Base-by-base conservation (phyloP, 1,140 invertebrate species). In the Acyrthosiphon pisum region DNA sequence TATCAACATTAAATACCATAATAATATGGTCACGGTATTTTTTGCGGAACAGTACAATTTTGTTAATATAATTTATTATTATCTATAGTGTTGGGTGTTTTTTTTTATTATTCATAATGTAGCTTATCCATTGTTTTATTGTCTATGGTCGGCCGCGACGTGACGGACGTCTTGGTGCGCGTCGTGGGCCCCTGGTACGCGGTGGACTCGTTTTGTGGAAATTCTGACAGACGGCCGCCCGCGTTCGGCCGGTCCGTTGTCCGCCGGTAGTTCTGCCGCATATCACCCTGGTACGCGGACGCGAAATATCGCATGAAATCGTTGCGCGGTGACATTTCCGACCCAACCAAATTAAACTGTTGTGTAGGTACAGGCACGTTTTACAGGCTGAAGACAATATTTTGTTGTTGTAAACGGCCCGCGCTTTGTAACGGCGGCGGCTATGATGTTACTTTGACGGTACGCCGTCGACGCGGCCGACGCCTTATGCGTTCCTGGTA, bases 241-340 rank as follows among this genome's bases (percentile, higher is more conserved):
- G 48, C n/a, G 4, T 11, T 26, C 26, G 68, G 20, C 22, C 83
- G 23, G 44, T 48, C 46, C n/a, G 46, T 1, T 1, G 91, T 35
- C 41, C 76, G 48, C 35, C 35, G 81, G 26, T 6, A 30, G n/a
- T 83, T 4, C 11, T 2, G 23, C 26, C 37, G 81, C 91, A 93
- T 93, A 23, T 0, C 26, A 14, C 37, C 91, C 91, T 93, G 91
- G 91, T 93, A 93, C 35, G n/a, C 76, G 7, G 26, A 93, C 91
- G 76, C 91, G 91, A 93, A 93, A 93, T 93, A 93, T 93, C 91
- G 91, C 91, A 93, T 83, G 91, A 48, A 93, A 41, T 91, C 60
- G 90, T 91, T 46, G 90, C 68, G 90, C 90, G 90, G 56, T 60
- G 90, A 44, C 90, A 76, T 46, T 93, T 83, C 46, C 90, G 90